These are phyloP conservation scores for Ochlodes sylvanus DNA, from an alignment of 2,888 invertebrate species.

Conservation along the genomic window DNA sequence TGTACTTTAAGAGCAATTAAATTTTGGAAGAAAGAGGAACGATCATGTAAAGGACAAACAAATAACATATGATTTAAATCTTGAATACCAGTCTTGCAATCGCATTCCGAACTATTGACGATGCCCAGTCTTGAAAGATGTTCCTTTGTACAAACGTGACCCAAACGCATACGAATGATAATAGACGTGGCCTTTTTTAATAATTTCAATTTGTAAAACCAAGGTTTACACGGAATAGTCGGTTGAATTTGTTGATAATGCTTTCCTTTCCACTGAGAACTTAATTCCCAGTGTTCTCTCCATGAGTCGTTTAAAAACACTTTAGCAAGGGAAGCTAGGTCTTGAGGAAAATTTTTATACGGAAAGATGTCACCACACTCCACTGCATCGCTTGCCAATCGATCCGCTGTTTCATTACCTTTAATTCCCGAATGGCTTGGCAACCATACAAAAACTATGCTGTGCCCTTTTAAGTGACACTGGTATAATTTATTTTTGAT, in stretches of 20 bases:
- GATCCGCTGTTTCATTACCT: no score
- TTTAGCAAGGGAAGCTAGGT: background rate
- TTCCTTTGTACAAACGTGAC: background rate
- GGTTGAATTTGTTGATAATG: background rate
- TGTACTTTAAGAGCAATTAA: no score
- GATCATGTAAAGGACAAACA: no score
- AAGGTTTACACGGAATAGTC: background rate
- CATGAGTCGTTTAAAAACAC: background rate
- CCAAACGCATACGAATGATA: background rate
- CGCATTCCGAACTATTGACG: no score
- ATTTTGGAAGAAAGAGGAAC: no score
- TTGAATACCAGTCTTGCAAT: no score
- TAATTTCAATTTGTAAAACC: background rate
- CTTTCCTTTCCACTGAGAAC: background rate
- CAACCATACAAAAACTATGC: no score
- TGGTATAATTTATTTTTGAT: no score
- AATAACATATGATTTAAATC: no score
- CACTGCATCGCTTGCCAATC: background rate
- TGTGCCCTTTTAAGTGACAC: no score
- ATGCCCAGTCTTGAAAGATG: background rate
- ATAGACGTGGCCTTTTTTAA: background rate
- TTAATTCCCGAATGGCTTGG: no score
- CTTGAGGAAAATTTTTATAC: background rate
- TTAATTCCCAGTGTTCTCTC: background rate
- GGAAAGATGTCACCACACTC: background rate